Evolutionary conservation across 2,113 vertebrate species (phyloP), one percentile per base, ranked within the genome.

Genomic region (Erpornis zantholeuca): DNA sequence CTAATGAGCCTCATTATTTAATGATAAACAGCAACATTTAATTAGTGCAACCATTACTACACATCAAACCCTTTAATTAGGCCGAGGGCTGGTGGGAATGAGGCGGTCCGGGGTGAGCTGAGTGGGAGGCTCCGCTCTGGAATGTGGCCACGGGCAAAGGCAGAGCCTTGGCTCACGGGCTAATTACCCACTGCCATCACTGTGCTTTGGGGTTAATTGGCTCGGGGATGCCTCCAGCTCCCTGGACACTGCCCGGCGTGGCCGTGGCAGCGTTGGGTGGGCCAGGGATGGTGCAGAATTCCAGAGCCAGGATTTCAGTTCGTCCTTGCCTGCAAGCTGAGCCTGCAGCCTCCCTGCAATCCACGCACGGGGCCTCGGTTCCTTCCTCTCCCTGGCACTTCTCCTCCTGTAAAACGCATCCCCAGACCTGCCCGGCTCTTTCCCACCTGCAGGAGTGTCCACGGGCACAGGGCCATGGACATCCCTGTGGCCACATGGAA

Each of bases 1-100:
- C 84, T 96, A 76, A 95, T 61, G 66, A 95, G 81, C 6, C 56
- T 79, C 73, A 42, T 96, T 89, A 79, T 61, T 95, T 85, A 87
- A 92, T 92, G 73, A 89, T 64, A 38, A 95, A n/a, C 72, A 82
- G 80, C 86, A 33, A 11, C 65, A 21, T 45, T 96, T 95, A 94
- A 94, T 97, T 96, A 96, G 82, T 5, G 42, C 53, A 19, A 17
- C 65, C 53, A 82, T 92, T 60, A 20, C n/a, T 12, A 22, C 64
- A 52, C 70, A 57, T 57, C 11, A 61, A 92, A 54, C 11, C 14
- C 83, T 79, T 71, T 70, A 64, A 94, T 92, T 72, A 61, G 78
- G 40, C 57, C 9, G 44, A 23, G 59, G 88, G 63, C 54, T 52
- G 59, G 47, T 40, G 80, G 88, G 70, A 56, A 64, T 0, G 28